These are phyloP conservation scores for Kradibia gibbosae DNA, from an alignment of 1,140 invertebrate genomes.

Conservation along the genomic window DNA sequence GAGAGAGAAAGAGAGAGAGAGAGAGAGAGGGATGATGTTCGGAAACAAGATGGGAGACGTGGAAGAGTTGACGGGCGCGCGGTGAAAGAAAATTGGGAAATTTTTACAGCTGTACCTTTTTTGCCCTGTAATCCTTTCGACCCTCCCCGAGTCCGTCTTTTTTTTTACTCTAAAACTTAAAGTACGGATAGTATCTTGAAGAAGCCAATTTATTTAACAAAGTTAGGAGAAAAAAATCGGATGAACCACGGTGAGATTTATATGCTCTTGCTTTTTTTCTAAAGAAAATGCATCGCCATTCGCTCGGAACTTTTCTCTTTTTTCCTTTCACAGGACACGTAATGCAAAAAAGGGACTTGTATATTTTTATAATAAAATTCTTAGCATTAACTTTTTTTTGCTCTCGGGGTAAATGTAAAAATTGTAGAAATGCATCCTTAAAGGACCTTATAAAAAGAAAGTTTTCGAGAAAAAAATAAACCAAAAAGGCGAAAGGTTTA, in stretches of 20 bases:
- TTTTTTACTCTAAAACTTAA: background rate
- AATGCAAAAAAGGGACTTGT: slow-evolving; percentile 16
- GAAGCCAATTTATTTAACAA: background rate
- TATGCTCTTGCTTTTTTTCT: slow-evolving; percentile 6
- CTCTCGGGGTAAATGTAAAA: slow-evolving; percentile 10
- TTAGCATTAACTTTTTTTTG: background rate
- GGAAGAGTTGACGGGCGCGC: background rate
- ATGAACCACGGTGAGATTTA: background rate
- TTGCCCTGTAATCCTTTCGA: background rate
- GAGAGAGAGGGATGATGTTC: no score
- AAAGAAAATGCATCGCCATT: slow-evolving; percentile 5
- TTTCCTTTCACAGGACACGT: background rate
- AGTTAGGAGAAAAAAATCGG: slow-evolving; percentile 7
- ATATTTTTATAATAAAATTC: slow-evolving; percentile 36
- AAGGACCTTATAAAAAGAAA: slow-evolving; percentile 30
- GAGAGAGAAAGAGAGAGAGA: background rate
- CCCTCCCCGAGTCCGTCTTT: background rate
- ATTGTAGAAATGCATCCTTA: slow-evolving; percentile 8
- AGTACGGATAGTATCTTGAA: background rate
- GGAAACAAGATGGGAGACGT: background rate
- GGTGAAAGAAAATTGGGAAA: background rate
- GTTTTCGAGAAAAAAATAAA: slow-evolving; percentile 5
- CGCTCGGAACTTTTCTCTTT: slow-evolving; percentile 9
- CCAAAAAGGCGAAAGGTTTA: slow-evolving; percentile 22
- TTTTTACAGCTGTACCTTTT: background rate